Base-by-base conservation (phyloP, 1,140 invertebrate genomes). In the Apis dorsata region DNA sequence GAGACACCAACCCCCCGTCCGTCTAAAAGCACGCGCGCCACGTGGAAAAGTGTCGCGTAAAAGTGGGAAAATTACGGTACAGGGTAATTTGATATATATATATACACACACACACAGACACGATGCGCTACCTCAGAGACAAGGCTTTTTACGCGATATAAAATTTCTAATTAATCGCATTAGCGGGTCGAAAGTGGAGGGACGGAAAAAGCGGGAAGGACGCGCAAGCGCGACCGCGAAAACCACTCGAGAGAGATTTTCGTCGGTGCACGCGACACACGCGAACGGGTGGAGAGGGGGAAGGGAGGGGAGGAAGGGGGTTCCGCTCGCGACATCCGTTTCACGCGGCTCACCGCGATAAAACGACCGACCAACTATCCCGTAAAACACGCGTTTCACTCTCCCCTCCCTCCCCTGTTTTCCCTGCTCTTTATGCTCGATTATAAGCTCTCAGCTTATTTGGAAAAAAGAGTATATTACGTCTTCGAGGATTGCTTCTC, bases 121-220 rank as follows among this genome's bases (percentile, higher is more conserved):
- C 44, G 28, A 66, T 81, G 72, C 65, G 69, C 80, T 82, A 82
- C 80, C 80, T 82, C 80, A 82, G 80, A 82, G 73, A 77, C 80
- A 82, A 82, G 80, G 80, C 74, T 77, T 77, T 81, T 77, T 51
- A 68, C 73, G 80, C 80, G 80, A 82, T 82, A 77, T 60, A 77
- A 82, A 70, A 82, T 75, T 77, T 70, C 57, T 77, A 82, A 82
- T 82, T 82, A 82, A 82, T 82, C 74, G 73, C 80, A 68, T 82
- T 69, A 77, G 65, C 66, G 62, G 49, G 19, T 53, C 34, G 24
- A 59, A 75, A 75, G 34, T 44, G 34, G 34, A 10, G 24, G 53
- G 5, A 21, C 19, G 65, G 51, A 34, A 76, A 63, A 53, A 19
- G 17, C 69, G 28, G 53, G 53, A 19, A 65, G n/a, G 11, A 59